Evolutionary conservation across 92 coral and sea anemone genomes (phyloP), one percentile per base, ranked within the genome.

Genomic region (Isaurus tuberculatus): DNA sequence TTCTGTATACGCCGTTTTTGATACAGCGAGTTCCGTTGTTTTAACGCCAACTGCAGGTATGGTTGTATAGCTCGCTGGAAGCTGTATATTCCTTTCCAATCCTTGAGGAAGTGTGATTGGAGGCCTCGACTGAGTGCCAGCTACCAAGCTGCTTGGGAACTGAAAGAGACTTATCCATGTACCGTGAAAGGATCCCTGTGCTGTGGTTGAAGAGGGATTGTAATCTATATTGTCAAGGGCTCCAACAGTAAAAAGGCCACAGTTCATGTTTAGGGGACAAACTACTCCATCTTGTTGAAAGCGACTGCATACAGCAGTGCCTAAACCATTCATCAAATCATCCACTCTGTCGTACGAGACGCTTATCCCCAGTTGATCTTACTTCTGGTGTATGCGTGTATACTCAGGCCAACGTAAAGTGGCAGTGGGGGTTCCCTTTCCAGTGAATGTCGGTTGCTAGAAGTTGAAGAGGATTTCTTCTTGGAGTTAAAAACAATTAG

Each of bases 221-320:
- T 87, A 80, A 57, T 87, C 91, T 20, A 86, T 71, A 65, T 87
- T 87, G 75, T 75, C 91, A 22, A 83, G 72, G 68, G 88, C 91
- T 55, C 90, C 90, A 60, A 87, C 87, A 29, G 87, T 81, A 64
- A 87, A 87, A 74, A 88, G 81, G 61, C 88, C 80, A 64, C 65
- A 72, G 71, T 72, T 40, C 88, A 65, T 17, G 69, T 49, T 88
- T 88, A 30, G 71, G 8, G 88, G 91, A 30, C 91, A 83, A 64
- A 88, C 91, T 34, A 75, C 80, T 29, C 91, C 91, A 30, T 83
- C 84, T 60, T 67, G 49, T 68, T 88, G 72, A 70, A 83, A 88
- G 40, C 69, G 81, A 49, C 65, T 37, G 84, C 88, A 88, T 30
- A 88, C 79, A 8, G 85, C 67, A 68, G 82, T 81, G 49, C 49